Evolutionary conservation across 2,888 invertebrate species (phyloP).

Genomic region (Ectemnius cavifrons): DNA sequence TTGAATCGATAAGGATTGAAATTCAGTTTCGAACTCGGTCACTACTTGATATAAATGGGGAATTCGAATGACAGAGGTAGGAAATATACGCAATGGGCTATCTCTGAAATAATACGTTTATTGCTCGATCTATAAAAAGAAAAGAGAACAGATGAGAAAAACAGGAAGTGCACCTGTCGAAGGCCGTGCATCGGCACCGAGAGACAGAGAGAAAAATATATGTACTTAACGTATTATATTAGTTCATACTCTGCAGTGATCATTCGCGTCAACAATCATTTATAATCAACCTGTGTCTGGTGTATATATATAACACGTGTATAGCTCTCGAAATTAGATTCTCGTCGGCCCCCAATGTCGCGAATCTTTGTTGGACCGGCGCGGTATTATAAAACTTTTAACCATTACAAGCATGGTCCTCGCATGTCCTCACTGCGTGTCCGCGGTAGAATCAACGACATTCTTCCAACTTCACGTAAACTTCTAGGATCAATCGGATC

Average conservation of each 20-base stretch:
- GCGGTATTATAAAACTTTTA: constrained; percentile 14
- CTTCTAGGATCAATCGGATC: no score
- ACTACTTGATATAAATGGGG: no score
- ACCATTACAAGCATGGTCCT: constrained; percentile 10
- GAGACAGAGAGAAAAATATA: constrained; percentile 27
- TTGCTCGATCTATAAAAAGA: constrained; percentile 58
- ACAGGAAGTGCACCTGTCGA: constrained; percentile 42
- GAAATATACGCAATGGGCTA: neutral
- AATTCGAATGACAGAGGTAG: neutral
- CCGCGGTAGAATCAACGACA: neutral
- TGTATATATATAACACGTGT: constrained; percentile 26
- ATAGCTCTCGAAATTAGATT: constrained; percentile 32
- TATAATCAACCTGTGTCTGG: constrained; percentile 29
- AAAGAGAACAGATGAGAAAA: constrained; percentile 35
- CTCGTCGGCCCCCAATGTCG: constrained; percentile 15
- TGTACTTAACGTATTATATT: constrained; percentile 32
- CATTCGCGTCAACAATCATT: constrained; percentile 45
- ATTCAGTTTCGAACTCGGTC: no score
- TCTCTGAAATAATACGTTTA: constrained; percentile 55
- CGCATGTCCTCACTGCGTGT: constrained; percentile 9
- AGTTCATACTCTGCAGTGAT: constrained; percentile 39
- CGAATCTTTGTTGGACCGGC: no score
- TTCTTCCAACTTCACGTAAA: no score
- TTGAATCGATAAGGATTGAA: no score
- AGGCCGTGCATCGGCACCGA: constrained; percentile 48